These are phyloP conservation scores for Hipposideros larvatus DNA, from an alignment of 2,797 vertebrate species.

Conservation along the genomic window DNA sequence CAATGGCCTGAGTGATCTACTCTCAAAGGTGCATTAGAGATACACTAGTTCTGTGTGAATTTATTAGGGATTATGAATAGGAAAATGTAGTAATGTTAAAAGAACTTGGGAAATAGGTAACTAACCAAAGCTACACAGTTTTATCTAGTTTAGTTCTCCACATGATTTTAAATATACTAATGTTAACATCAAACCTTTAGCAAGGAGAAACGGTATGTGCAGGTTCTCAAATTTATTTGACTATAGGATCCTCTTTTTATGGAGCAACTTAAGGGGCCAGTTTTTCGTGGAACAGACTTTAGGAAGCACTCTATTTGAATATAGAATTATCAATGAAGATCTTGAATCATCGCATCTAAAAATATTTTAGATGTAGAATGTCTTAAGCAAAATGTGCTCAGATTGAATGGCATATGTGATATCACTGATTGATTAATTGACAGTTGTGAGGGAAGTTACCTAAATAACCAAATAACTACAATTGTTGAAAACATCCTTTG, in stretches of 20 bases:
- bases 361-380: constrained; percentile 20
- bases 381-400: not conserved
- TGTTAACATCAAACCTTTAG: not conserved
- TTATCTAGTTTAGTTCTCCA: not conserved
- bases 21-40: not conserved
- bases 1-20: not conserved
- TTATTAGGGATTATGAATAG: not conserved
- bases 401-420: not conserved
- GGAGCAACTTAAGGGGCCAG: not conserved
- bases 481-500: constrained; percentile 4
- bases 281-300: constrained; percentile 17
- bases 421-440: not conserved
- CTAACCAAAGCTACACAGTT: not conserved
- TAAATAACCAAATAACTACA: not conserved
- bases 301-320: not conserved
- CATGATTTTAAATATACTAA: not conserved
- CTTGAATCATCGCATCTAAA: constrained; percentile 9
- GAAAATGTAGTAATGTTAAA: not conserved
- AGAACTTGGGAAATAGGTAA: not conserved
- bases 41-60: not conserved
- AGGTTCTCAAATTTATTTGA: constrained; percentile 31
- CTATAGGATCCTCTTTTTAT: not conserved
- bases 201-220: not conserved
- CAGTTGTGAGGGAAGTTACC: not conserved
- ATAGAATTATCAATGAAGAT: not conserved